Evolutionary conservation across 2,888 invertebrate species (phyloP), one percentile per base, ranked within the genome.

Genomic region (Ariolimax columbianus): DNA sequence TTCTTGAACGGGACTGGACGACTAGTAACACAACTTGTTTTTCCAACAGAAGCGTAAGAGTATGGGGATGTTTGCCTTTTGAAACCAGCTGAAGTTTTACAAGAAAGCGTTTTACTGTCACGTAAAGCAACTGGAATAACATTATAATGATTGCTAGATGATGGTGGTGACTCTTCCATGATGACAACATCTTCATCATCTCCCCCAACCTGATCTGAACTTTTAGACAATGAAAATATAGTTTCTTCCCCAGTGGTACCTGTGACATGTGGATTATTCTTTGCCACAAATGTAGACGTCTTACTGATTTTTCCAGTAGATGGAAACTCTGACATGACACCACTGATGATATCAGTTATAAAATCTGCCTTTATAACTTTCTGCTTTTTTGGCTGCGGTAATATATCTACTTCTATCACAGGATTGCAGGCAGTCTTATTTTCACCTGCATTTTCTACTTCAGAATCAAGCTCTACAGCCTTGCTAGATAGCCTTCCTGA

Each of bases 161-260:
- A 63, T 38, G 77, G 0, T 66, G 30, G 43, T 30, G 40, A 30
- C 0, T 59, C 66, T n/a, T 79, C 79, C 63, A 79, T 55, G 55
- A 79, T 79, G 30, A 79, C 59, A 40, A 79, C 79, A 79, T 68
- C 79, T 30, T 79, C 79, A 40, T 78, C 78, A 38, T 63, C 78
- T 43, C 47, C 79, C 6, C 23, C 38, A 77, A 9, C 38, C 6
- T 66, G 79, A 63, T 63, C 38, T n/a, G 26, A n/a, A n/a, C 23
- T 36, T 78, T 59, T 59, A 63, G 26, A 19, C 40, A 40, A 36
- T 40, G 72, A 11, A 68, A 11, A 36, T 63, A 26, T 6, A 63
- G 47, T 30, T 51, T 30, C 51, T 77, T 55, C 33, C 33, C n/a
- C n/a, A 1, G 7, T 23, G 17, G 72, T 38, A 30, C 38, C 19